A percentile compares a stretch with the other conserved stretches of the same genome.
phyloP scores from a whole-genome alignment of 2,797 vertebrate genomes.

The Onychomys leucogaster region DNA sequence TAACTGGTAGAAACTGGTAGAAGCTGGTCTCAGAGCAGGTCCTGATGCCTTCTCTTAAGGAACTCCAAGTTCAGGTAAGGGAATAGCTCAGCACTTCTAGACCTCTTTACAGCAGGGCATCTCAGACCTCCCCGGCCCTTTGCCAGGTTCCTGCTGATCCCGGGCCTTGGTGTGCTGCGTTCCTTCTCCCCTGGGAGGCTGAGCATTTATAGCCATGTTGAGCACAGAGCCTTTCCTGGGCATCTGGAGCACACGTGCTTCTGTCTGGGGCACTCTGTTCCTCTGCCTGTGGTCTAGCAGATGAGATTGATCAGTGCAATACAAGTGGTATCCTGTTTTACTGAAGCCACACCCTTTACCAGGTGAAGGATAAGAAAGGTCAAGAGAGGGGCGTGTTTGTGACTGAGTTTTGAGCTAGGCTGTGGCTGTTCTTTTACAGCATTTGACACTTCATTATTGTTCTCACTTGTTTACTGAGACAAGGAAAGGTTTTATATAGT shows the following conservation, averaged over 20 bases:
- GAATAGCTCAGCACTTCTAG: not conserved
- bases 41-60: not conserved
- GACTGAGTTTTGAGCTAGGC: not conserved
- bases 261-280: not conserved
- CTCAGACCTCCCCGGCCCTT: rapidly evolving
- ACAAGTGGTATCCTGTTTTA: not conserved
- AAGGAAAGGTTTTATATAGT: not conserved
- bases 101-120: not conserved
- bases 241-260: not conserved
- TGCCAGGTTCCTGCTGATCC: not conserved
- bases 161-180: rapidly evolving
- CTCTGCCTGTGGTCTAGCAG: not conserved
- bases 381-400: not conserved
- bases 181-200: not conserved
- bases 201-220: rapidly evolving
- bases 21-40: not conserved
- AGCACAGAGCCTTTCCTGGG: not conserved
- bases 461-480: not conserved
- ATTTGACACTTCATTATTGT: no score
- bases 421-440: not conserved
- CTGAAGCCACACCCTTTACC: not conserved
- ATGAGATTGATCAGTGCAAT: rapidly evolving
- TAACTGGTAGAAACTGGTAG: not conserved
- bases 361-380: not conserved
- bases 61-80: not conserved